phyloP scores from a whole-genome alignment of 2,888 invertebrate genomes.

The Coremacera marginata region DNA sequence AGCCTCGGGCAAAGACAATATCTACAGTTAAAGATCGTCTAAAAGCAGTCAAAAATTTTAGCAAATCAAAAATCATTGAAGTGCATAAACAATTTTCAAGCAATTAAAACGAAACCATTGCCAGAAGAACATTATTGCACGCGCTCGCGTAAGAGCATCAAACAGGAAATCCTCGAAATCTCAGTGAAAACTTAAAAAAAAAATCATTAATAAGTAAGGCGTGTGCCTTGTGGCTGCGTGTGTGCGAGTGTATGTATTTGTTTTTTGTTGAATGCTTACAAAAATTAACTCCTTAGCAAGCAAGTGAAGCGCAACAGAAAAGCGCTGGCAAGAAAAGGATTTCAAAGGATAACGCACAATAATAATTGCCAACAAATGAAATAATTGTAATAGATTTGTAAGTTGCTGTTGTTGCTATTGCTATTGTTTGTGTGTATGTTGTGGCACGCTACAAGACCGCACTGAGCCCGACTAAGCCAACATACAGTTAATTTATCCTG shows the following conservation, averaged over 20 bases:
- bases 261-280: neutral
- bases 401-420: constrained; percentile 7
- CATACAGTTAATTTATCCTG: constrained; percentile 32
- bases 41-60: neutral
- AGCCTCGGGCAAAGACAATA: neutral
- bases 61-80: neutral
- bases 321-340: neutral
- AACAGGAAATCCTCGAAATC: neutral
- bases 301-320: constrained; percentile 13
- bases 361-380: constrained; percentile 35
- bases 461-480: constrained; percentile 18
- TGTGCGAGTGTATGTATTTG: neutral
- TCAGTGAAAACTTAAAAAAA: neutral
- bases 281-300: constrained; percentile 10
- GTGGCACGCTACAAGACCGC: neutral
- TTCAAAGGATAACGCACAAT: constrained; percentile 27
- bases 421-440: neutral
- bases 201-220: neutral
- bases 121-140: neutral
- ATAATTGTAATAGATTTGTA: constrained; percentile 33
- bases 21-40: neutral
- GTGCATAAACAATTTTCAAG: constrained; percentile 26
- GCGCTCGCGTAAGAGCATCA: neutral
- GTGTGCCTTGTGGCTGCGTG: neutral
- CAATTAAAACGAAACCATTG: constrained; percentile 30